phyloP scores from a whole-genome alignment of 2,113 vertebrate species.

The Aptenodytes forsteri region DNA sequence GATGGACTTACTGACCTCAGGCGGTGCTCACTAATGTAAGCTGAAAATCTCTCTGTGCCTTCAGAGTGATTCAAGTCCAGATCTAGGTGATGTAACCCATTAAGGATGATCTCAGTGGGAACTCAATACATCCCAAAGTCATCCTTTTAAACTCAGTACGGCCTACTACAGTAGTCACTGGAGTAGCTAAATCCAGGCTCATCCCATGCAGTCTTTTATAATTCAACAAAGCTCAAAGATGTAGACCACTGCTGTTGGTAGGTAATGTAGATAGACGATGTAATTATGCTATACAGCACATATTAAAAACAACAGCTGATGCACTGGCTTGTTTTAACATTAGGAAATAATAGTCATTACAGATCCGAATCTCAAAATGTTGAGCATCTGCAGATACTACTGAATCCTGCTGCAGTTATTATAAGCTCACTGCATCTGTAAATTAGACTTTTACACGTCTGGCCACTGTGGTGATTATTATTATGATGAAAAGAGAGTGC shows the following conservation, averaged over 20 bases:
- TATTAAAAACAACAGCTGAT: neutral
- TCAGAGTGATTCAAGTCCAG: neutral
- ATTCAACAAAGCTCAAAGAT: neutral
- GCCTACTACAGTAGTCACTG: fast-evolving
- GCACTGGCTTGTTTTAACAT: neutral
- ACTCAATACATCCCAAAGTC: neutral
- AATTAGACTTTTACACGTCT: neutral
- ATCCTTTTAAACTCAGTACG: neutral
- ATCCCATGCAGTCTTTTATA: neutral
- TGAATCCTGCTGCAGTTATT: neutral
- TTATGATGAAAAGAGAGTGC: neutral
- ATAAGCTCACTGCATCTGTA: neutral
- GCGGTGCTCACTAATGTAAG: neutral
- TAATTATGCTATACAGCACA: neutral
- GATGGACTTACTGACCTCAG: fast-evolving
- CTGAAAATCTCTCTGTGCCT: neutral
- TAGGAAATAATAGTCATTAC: neutral
- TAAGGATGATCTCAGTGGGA: neutral
- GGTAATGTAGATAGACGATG: neutral
- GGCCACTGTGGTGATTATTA: neutral
- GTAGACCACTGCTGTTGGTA: neutral
- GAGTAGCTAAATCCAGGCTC: neutral
- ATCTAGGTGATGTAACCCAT: neutral
- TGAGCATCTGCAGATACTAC: neutral
- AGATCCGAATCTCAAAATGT: neutral